Evolutionary conservation across 2,797 vertebrate genomes (phyloP), one percentile per base, ranked within the genome.

Genomic region (Mus minutoides): DNA sequence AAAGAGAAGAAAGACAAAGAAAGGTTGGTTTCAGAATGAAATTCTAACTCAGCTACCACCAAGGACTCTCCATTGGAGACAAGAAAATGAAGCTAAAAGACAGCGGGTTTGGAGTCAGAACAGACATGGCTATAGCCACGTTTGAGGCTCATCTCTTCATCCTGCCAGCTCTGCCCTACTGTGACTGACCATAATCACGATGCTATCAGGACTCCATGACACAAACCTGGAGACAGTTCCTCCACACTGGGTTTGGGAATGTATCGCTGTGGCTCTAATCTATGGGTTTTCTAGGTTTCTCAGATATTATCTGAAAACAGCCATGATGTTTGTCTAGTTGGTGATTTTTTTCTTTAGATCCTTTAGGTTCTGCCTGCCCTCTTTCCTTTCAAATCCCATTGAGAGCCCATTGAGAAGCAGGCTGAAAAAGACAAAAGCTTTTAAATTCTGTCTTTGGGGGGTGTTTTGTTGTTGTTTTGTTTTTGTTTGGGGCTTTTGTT

Each of bases 311-410:
- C 90, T 94, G 6, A 60, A 93, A 91, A 77, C n/a, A 91, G 60
- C 43, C 82, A 71, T 43, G 73, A 82, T 90, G 43, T 92, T 88
- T 86, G 52, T 86, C 71, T 86, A 85, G 56, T 31, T 94, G 6
- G 17, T 56, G 58, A 82, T 80, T 71, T 69, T 69, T 17, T 71
- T 37, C n/a, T n/a, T n/a, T 31, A n/a, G 67, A 69, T 69, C 16
- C 34, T 37, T 91, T 77, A 58, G 67, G 26, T 34, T 87, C 77
- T 89, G 24, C 87, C 29, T 77, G 43, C 40, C 64, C 93, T 52
- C 64, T 93, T 34, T 93, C 87, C 64, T 79, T 93, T 89, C 85
- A 85, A 94, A 67, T 77, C 37, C n/a, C n/a, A n/a, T n/a, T n/a
- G n/a, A 96, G 92, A 84, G 90, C 83, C 67, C 40, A 92, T 0